These are phyloP conservation scores for Ornithoptera priamus DNA, from an alignment of 2,888 invertebrate species.

Conservation along the genomic window DNA sequence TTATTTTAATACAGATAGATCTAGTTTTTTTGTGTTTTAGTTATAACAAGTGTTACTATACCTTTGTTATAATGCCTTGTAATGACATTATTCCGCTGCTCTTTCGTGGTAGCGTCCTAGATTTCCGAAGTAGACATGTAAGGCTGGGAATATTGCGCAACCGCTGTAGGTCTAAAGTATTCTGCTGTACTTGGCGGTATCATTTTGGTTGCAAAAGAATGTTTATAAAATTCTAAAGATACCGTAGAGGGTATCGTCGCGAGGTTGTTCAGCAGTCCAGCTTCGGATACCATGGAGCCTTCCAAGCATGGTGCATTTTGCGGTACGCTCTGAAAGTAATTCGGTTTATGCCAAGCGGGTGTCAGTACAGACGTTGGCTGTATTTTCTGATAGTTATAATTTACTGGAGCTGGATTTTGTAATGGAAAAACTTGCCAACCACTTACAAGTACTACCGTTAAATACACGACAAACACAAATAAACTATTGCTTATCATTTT, in stretches of 20 bases:
- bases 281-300: slow-evolving; percentile 1
- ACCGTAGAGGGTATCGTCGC: background rate
- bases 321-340: slow-evolving; percentile 3
- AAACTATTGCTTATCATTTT: slow-evolving; percentile 31
- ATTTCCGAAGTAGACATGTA: slow-evolving; percentile 22
- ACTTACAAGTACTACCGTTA: slow-evolving; percentile 25
- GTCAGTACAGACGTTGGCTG: slow-evolving; percentile 26
- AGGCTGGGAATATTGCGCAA: background rate
- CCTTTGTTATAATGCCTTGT: slow-evolving; percentile 12
- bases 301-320: slow-evolving; percentile 8
- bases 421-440: slow-evolving; percentile 49
- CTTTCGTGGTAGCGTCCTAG: slow-evolving; percentile 1
- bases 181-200: slow-evolving; percentile 13
- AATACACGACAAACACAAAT: slow-evolving; percentile 29
- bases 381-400: slow-evolving; percentile 21
- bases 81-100: slow-evolving; percentile 1
- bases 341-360: slow-evolving; percentile 9
- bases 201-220: background rate
- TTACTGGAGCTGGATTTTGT: slow-evolving; percentile 34
- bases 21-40: background rate
- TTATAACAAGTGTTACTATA: slow-evolving; percentile 1
- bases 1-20: background rate
- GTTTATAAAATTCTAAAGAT: background rate
- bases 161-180: slow-evolving; percentile 22
- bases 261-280: background rate